Percentiles rank a stretch among this genome's conserved stretches.
These are phyloP conservation scores for Oscheius sp. DNA, from an alignment of 2,888 invertebrate species.

Conservation along the genomic window DNA sequence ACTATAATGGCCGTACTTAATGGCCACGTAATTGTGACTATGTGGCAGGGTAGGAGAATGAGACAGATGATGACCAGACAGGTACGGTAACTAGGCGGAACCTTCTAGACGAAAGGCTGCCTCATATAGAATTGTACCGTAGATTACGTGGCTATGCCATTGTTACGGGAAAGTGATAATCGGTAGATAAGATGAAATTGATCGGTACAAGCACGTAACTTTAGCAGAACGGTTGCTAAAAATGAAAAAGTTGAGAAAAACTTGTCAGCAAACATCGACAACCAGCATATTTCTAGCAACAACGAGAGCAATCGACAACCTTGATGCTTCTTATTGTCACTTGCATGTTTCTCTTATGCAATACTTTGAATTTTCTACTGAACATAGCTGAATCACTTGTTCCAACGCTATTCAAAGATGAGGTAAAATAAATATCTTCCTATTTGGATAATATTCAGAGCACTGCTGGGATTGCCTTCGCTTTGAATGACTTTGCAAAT, in stretches of 20 bases:
- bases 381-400: slow-evolving; percentile 68
- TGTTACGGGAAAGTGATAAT: neutral
- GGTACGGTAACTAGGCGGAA: slow-evolving; percentile 37
- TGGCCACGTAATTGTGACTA: slow-evolving; percentile 62
- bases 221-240: neutral
- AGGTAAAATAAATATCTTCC: slow-evolving; percentile 30
- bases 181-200: neutral
- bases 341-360: slow-evolving; percentile 67
- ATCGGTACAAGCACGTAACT: neutral
- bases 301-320: slow-evolving; percentile 69
- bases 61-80: slow-evolving; percentile 66
- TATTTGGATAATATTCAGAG: slow-evolving; percentile 32
- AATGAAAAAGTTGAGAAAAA: neutral
- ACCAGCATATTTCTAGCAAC: slow-evolving; percentile 56
- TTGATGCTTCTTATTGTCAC: slow-evolving; percentile 72
- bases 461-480: slow-evolving; percentile 62
- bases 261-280: neutral
- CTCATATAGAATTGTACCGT: neutral
- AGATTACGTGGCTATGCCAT: neutral
- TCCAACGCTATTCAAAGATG: slow-evolving; percentile 55
- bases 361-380: slow-evolving; percentile 68
- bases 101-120: neutral
- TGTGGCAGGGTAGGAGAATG: slow-evolving; percentile 61
- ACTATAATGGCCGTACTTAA: slow-evolving; percentile 66
- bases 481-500: slow-evolving; percentile 68